phyloP scores from a whole-genome alignment of 2,888 invertebrate genomes.

The Euphydryas editha region DNA sequence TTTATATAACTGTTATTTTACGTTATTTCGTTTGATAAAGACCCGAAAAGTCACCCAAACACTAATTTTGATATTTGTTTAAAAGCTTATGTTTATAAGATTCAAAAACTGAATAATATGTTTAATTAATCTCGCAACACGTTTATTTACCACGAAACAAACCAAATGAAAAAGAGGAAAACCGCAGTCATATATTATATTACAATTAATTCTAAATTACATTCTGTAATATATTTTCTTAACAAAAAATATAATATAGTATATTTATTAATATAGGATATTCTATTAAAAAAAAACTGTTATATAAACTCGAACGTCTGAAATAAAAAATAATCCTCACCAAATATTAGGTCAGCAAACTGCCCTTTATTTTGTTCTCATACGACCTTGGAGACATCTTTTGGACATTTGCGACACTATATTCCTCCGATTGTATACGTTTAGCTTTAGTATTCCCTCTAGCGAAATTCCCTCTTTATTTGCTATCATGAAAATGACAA shows the following conservation, averaged over 20 bases:
- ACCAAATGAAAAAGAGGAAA: too few relatives aligned
- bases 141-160: too few relatives aligned
- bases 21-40: too few relatives aligned
- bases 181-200: too few relatives aligned
- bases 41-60: too few relatives aligned
- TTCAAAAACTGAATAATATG: too few relatives aligned
- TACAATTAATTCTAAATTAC: too few relatives aligned
- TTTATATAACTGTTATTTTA: neutral
- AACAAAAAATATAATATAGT: neutral
- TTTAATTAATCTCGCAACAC: too few relatives aligned
- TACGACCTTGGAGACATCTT: slow-evolving; percentile 45
- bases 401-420: slow-evolving; percentile 45
- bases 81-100: too few relatives aligned
- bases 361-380: slow-evolving; percentile 52
- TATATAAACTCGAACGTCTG: neutral
- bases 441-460: slow-evolving; percentile 24
- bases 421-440: slow-evolving; percentile 18
- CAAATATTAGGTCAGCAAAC: slow-evolving; percentile 42
- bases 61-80: too few relatives aligned
- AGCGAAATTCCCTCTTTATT: neutral
- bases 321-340: slow-evolving; percentile 24
- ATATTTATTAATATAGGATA: too few relatives aligned
- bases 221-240: neutral
- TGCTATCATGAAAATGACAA: neutral
- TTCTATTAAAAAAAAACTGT: neutral